Base-by-base conservation (phyloP, 2,113 vertebrate species). In the Elachura formosa region DNA sequence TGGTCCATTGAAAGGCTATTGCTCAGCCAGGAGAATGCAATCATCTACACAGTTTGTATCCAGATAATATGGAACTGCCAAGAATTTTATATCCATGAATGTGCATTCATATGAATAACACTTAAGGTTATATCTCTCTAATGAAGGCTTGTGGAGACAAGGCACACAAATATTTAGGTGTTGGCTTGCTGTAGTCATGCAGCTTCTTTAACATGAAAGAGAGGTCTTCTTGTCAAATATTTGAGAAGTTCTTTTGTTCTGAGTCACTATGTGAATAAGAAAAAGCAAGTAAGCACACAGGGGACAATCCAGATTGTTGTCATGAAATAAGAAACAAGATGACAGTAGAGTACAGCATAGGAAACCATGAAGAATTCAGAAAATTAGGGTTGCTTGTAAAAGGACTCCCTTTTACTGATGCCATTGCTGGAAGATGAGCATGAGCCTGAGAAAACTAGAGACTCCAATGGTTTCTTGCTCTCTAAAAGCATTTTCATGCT, bases 141-240 rank as follows among this genome's bases (percentile, higher is more conserved):
- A 72, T 49, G 43, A 69, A 45, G 73, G 94, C 98, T 54, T 96
- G 98, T 97, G 92, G 85, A 97, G 95, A 87, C 98, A 98, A 58
- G 90, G 31, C 85, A 82, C 83, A 46, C 76, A 96, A 96, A 90
- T 97, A 97, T 97, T 96, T 96, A 96, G 97, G 96, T 74, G 83
- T 96, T 97, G 96, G 75, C 94, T 96, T 90, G 28, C 36, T 76
- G 93, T 87, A 96, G 91, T 97, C 93, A 95, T 72, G 71, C 83
- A 95, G 69, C 74, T 94, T 93, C 81, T 96, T 91, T 66, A 84
- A 86, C 38, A 66, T 2, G 29, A 84, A 52, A 69, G 38, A 85
- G n/a, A 71, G 4, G 8, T 54, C 33, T 71, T 76, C 77, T 67
- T 23, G 62, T 36, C 86, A 94, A 95, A 46, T 78, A 67, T 78